Base-by-base conservation (phyloP, 1,140 invertebrate species). In the Drosophila pruinosa region DNA sequence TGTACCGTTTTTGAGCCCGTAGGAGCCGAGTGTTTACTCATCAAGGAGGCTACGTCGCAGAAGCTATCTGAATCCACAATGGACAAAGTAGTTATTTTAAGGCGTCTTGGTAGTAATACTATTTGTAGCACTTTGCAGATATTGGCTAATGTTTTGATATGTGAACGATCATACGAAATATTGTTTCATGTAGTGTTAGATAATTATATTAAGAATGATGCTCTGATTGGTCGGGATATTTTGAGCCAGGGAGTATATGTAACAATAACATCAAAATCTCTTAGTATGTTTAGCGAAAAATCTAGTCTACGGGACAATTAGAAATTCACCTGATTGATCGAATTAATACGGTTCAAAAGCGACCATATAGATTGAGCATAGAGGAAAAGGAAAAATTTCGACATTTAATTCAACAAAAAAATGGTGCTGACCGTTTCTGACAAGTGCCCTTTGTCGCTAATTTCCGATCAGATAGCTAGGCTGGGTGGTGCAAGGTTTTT, bases 71-170 rank as follows among this genome's bases (percentile, higher is more conserved):
- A 53, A 8, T 45, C 10, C 14, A 41, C 48, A 47, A 21, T 48
- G 4, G 28, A 28, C 15, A 58, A 58, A 12, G 26, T 52, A 17
- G 45, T 50, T 5, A 28, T 14, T 7, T 24, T 62, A 48, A 62
- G 34, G 31, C 45, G 58, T 39, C 22, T 50, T 17, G 52, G 62
- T 41, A 26, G 26, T n/a, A 67, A 58, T 21, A 28, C 43, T 15
- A 22, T 67, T 43, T 47, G 19, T 45, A 65, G 21, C 22, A 67
- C 53, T 39, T 67, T 57, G n/a, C 52, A 57, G 12, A 57, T 67
- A 38, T n/a, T 67, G 28, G 10, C 63, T 1, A 57, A 67, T 41
- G 53, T 57, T 43, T 21, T 41, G 14, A 67, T 67, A 22, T 15
- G 53, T 7, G 43, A 31, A 21, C 26, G 17, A 28, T 65, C 28